Conservation (phyloP, 2,797 vertebrate species). For the Microcaecilia unicolor region DNA sequence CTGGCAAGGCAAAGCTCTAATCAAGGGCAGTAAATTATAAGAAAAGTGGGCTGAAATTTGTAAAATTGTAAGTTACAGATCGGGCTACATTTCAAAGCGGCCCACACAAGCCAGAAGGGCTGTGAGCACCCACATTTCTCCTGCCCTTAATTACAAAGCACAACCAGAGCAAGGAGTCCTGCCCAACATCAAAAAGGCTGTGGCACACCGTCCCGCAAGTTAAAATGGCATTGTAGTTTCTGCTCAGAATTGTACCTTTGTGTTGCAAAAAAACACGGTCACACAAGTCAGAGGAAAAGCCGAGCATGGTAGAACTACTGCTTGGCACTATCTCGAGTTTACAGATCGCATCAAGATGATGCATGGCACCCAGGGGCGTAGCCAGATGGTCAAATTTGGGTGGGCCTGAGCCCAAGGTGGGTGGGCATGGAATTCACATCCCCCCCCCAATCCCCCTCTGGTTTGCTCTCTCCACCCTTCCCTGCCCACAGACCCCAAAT, state of each 20-base stretch:
- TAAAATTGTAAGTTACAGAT: conserved; percentile 43
- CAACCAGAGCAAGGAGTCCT: conserved; percentile 1
- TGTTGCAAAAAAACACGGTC: no score
- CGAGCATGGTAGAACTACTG: no score
- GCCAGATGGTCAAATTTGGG: no score
- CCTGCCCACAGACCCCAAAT: no score
- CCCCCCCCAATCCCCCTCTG: no score
- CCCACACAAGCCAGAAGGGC: background rate
- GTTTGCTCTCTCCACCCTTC: no score
- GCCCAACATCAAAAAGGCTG: background rate
- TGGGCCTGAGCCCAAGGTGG: no score
- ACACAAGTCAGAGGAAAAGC: no score
- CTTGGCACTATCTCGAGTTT: no score
- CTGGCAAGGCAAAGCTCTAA: conserved; percentile 42
- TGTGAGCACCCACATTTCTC: background rate
- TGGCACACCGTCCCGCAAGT: conserved; percentile 1
- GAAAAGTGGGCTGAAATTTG: conserved; percentile 32
- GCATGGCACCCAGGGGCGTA: no score
- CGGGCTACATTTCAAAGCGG: background rate
- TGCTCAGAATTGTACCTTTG: background rate
- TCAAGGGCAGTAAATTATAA: conserved; percentile 60
- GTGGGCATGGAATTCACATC: no score
- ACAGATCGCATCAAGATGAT: no score
- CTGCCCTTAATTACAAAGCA: conserved; percentile 29
- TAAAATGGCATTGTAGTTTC: conserved; percentile 18